These are phyloP conservation scores for Varecia variegata DNA, from an alignment of 2,797 vertebrate genomes.

Conservation along the genomic window DNA sequence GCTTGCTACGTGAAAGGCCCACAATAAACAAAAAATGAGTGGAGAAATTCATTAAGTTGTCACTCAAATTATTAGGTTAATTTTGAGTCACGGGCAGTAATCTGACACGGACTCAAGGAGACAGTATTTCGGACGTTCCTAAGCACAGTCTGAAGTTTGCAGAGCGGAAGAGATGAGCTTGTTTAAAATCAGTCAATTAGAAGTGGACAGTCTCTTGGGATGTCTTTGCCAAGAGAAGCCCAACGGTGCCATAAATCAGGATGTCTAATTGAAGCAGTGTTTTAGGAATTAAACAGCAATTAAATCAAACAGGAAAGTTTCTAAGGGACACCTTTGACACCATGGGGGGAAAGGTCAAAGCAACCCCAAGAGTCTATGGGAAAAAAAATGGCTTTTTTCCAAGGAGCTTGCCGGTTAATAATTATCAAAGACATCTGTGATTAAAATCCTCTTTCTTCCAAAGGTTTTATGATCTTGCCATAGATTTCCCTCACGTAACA, in stretches of 20 bases:
- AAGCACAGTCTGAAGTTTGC: slow-evolving; percentile 16
- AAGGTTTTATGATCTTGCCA: background rate
- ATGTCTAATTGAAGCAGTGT: slow-evolving; percentile 54
- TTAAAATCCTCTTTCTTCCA: slow-evolving; percentile 38
- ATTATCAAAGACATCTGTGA: slow-evolving; percentile 48
- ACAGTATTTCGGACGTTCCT: background rate
- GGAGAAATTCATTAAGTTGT: slow-evolving; percentile 49
- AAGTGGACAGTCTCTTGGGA: slow-evolving; percentile 62
- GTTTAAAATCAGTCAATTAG: slow-evolving; percentile 57
- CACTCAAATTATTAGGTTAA: slow-evolving; percentile 63
- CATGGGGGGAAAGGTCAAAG: background rate
- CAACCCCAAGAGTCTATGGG: slow-evolving; percentile 1
- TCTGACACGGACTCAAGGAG: background rate
- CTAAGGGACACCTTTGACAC: slow-evolving; percentile 58
- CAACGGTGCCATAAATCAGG: slow-evolving; percentile 57
- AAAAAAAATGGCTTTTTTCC: slow-evolving; percentile 31
- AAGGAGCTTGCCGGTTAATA: slow-evolving; percentile 29
- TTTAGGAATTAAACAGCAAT: slow-evolving; percentile 65
- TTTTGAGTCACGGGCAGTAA: slow-evolving; percentile 36
- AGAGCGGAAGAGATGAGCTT: slow-evolving; percentile 26
- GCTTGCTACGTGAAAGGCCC: background rate
- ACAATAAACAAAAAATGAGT: background rate
- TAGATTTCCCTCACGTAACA: background rate
- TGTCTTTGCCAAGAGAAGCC: slow-evolving; percentile 64
- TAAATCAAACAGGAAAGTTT: slow-evolving; percentile 64